Base-by-base conservation (phyloP, 2,797 vertebrate genomes). In the Macroramphosus scolopax region DNA sequence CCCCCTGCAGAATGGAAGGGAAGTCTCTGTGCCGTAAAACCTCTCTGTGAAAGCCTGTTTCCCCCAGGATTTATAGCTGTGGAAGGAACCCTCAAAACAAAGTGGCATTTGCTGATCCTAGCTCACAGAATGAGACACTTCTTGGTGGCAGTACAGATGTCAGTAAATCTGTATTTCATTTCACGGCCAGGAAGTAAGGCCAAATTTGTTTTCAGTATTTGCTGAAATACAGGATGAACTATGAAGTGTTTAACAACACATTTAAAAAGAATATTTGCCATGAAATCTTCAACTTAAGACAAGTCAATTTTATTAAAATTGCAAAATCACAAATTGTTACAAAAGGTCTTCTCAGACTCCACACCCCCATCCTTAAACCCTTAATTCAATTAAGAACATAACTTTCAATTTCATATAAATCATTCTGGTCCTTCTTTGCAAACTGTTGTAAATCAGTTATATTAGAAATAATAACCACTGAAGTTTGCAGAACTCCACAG, bases 1-100 rank as follows among this genome's bases (percentile, higher is more conserved):
- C 85, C 85, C 86, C 87, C 88, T 78, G 77, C 87, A 89, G 89
- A 80, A 89, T 62, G 68, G 80, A 89, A 80, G 84, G 90, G 88
- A 90, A 88, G 87, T 90, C 59, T 77, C 62, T 72, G 70, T 69
- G 77, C 73, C 83, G 78, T 85, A 90, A 90, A 90, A 85, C 60
- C 38, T 76, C 38, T 76, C 78, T 66, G 76, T 85, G 68, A 77
- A 76, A 77, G 77, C 82, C 84, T 82, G 84, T 86, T 86, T 79
- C 68, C 71, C 58, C 68, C 70, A 66, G 75, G 83, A 90, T 90
- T 90, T 91, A 91, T 78, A 78, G 76, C 72, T 14, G 48, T 72
- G 46, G 69, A 56, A 76, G 80, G 72, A 85, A 81, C 76, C 64
- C 63, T 73, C 77, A 73, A 63, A 49, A 58, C 68, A 82, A 81